phyloP scores from a whole-genome alignment of 2,888 invertebrate species.

The Platypus cylindrus region DNA sequence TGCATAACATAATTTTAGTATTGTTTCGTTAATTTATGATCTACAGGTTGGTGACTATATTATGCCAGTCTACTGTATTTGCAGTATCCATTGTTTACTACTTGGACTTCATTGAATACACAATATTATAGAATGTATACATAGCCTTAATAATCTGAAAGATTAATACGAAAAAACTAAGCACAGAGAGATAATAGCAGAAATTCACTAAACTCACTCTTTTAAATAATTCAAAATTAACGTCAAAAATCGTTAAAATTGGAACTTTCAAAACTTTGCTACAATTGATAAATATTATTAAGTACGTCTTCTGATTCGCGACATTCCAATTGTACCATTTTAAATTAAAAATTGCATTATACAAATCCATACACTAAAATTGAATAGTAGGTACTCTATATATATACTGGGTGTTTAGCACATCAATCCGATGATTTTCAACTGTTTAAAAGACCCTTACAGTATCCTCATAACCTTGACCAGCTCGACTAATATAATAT shows the following conservation, averaged over 20 bases:
- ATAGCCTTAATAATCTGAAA: constrained; percentile 1
- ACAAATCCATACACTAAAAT: not conserved
- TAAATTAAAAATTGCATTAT: not conserved
- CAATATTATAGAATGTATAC: not conserved
- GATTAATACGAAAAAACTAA: no score
- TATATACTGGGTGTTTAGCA: no score
- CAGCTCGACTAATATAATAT: not conserved
- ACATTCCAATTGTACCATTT: constrained; percentile 3
- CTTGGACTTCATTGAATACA: constrained; percentile 1
- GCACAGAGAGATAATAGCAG: no score
- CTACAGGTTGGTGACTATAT: no score
- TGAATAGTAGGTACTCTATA: not conserved
- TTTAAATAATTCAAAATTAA: constrained; percentile 1
- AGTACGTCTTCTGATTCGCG: constrained; percentile 1
- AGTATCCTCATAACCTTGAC: constrained; percentile 1
- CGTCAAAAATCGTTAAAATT: not conserved
- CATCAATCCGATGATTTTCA: no score
- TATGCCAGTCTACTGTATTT: no score
- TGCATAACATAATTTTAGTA: no score
- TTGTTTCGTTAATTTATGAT: no score
- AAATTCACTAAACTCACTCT: no score
- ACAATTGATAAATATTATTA: not conserved
- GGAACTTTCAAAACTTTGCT: not conserved
- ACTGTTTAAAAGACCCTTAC: not conserved
- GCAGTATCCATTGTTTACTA: no score